These are phyloP conservation scores for Apogon talboti DNA, from an alignment of 2,797 vertebrate genomes.

Conservation along the genomic window DNA sequence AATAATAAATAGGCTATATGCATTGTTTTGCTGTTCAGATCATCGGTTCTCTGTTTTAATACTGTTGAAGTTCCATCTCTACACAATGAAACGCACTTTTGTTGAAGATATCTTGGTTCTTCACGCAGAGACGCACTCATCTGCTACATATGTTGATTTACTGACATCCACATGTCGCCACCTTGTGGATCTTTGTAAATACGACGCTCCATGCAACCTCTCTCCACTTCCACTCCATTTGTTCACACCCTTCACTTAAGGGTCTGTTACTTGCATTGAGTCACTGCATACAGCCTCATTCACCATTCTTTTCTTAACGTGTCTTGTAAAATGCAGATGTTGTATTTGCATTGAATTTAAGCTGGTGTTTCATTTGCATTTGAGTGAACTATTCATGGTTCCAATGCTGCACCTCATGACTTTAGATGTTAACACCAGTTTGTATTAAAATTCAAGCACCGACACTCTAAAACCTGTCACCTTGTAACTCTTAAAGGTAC, in stretches of 20 bases:
- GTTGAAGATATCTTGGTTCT: background rate
- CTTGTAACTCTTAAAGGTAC: no score
- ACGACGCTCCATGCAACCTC: background rate
- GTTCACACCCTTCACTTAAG: slow-evolving; percentile 5
- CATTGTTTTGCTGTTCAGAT: no score
- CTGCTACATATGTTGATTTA: background rate
- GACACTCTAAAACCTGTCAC: no score
- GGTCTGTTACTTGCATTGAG: background rate
- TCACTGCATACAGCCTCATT: background rate
- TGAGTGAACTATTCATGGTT: slow-evolving; percentile 11
- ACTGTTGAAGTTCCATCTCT: no score
- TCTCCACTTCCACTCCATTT: background rate
- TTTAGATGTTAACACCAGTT: slow-evolving; percentile 11
- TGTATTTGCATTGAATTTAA: background rate
- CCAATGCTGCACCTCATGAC: background rate
- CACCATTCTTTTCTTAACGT: slow-evolving; percentile 18
- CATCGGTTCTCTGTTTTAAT: no score
- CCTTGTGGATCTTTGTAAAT: slow-evolving; percentile 55
- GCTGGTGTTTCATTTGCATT: slow-evolving; percentile 46
- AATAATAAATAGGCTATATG: no score
- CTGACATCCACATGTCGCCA: slow-evolving; percentile 45
- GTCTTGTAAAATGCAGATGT: slow-evolving; percentile 51
- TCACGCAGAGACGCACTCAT: background rate
- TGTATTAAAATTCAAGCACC: slow-evolving; percentile 51
- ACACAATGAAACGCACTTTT: background rate